Evolutionary conservation across 2,113 vertebrate species (phyloP).

Genomic region (Zootoca vivipara): DNA sequence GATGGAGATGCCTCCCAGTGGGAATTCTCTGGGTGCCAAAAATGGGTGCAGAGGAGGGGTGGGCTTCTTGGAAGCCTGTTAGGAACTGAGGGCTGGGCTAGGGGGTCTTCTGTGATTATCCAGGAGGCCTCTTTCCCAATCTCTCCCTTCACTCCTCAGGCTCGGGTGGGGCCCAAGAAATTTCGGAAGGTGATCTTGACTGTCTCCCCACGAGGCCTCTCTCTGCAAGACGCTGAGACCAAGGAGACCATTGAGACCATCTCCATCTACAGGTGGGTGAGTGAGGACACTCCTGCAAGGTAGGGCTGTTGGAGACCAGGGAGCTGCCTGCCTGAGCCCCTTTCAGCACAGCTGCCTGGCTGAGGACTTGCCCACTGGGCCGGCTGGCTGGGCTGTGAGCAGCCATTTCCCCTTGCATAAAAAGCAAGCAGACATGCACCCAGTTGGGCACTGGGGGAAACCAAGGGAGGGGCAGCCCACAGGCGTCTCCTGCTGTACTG

Average conservation of each 20-base stretch:
- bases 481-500: too few species aligned
- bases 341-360: background rate
- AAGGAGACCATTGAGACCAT: constrained; percentile 86
- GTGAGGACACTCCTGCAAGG: too few species aligned
- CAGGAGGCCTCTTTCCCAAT: background rate
- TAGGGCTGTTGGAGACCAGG: too few species aligned
- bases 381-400: too few species aligned
- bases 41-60: background rate
- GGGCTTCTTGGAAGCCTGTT: background rate
- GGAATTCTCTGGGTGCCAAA: background rate
- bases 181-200: constrained; percentile 89
- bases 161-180: constrained; percentile 85
- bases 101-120: background rate
- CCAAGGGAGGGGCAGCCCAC: too few species aligned
- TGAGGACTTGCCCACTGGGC: background rate
- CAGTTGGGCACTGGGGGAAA: background rate
- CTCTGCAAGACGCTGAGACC: constrained; percentile 85
- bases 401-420: background rate
- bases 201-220: constrained; percentile 87
- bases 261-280: constrained; percentile 87
- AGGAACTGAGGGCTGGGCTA: too few species aligned
- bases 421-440: background rate
- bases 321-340: too few species aligned
- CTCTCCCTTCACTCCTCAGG: constrained; percentile 69
- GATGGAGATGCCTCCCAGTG: too few species aligned